Evolutionary conservation across 2,797 vertebrate genomes (phyloP), one percentile per base, ranked within the genome.

Genomic region (Aeoliscus strigatus): DNA sequence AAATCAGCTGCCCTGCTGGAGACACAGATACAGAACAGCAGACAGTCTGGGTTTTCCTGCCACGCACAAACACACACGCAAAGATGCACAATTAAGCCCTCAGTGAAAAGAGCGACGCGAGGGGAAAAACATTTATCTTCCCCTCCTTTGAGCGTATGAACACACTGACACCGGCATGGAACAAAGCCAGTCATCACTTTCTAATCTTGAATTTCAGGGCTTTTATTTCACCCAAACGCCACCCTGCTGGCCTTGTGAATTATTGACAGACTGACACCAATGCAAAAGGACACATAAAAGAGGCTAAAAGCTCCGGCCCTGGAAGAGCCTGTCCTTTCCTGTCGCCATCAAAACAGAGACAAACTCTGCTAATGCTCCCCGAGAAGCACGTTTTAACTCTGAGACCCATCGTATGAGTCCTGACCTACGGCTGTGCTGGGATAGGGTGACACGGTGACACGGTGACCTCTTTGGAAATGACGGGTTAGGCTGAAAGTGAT

Each of bases 1-100:
- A 83, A 88, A 88, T 88, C 87, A 87, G 86, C 84, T 66, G 83
- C 86, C 72, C 85, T 81, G 85, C 79, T 86, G 86, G 86, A 89
- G 84, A 87, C 69, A 53, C 76, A 80, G 77, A 79, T 50, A 60
- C 70, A 69, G 75, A 65, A 67, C 69, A 80, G 70, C 73, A 76
- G 75, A 80, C 75, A 64, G 74, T 60, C 73, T 61, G 70, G 70
- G 43, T 67, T 69, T 68, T 51, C 61, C 38, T 61, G 61, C 58
- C 60, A 23, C 29, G 26, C 57, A 43, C 63, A 68, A 56, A 67
- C 59, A 53, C 51, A 36, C 51, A 40, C 30, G 18, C 54, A 54
- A 39, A 70, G 65, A 70, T 63, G 60, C 66, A 67, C 69, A 65
- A 74, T 79, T 73, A 73, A 73, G 75, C 72, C 61, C 63, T 70